Conservation (phyloP, 2,113 vertebrate genomes). For the Mastomys coucha region DNA sequence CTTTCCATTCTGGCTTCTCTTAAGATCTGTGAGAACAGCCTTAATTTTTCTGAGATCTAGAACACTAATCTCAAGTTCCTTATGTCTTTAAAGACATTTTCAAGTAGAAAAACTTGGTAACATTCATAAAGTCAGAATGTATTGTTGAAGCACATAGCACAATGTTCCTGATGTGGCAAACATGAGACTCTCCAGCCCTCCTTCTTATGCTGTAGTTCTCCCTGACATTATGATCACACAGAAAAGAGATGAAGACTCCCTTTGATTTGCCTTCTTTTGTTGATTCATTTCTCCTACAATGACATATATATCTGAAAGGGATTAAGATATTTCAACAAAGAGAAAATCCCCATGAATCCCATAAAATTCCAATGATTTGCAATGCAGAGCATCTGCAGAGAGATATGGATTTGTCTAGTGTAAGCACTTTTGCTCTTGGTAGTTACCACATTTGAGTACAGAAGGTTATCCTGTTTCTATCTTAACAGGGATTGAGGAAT, state of each 20-base stretch:
- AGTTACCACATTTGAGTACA: neutral
- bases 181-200: neutral
- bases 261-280: neutral
- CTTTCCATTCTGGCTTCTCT: neutral
- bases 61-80: neutral
- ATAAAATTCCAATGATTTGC: neutral
- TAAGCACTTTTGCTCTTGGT: neutral
- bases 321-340: neutral
- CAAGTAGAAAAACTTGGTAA: neutral
- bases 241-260: neutral
- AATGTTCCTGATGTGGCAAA: neutral
- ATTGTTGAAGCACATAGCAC: neutral
- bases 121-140: neutral
- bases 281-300: neutral
- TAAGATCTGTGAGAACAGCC: neutral
- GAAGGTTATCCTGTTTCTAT: neutral
- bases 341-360: neutral
- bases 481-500: constrained; percentile 61
- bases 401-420: neutral
- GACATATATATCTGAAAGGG: neutral
- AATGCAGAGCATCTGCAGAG: neutral
- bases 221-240: neutral
- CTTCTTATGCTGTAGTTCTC: neutral
- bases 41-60: neutral
- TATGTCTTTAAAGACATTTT: neutral